Percentiles rank a stretch among this genome's conserved stretches.
Conservation (phyloP, 2,113 vertebrate genomes). For the Columba janthina region DNA sequence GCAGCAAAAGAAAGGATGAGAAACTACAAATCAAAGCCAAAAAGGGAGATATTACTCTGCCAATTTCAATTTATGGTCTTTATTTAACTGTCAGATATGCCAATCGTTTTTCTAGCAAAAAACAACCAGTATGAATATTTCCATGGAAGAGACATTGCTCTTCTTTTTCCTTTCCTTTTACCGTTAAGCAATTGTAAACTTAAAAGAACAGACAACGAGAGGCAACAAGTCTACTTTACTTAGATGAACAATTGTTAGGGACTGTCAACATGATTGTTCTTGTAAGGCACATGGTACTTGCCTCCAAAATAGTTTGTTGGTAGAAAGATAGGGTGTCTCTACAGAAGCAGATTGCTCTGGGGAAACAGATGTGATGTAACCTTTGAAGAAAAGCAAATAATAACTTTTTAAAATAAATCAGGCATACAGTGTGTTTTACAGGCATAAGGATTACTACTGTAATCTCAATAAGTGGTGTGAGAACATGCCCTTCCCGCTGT, state of each 20-base stretch:
- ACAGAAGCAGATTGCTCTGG: neutral
- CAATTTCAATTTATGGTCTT: neutral
- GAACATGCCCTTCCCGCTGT: neutral
- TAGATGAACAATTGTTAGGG: neutral
- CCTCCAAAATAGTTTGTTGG: neutral
- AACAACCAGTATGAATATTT: neutral
- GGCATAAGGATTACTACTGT: neutral
- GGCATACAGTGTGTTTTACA: neutral
- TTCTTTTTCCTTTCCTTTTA: neutral
- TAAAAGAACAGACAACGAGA: neutral
- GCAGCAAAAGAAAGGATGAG: neutral
- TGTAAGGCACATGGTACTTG: neutral
- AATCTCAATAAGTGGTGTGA: neutral
- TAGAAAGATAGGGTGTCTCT: neutral
- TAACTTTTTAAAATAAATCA: neutral
- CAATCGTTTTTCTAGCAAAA: neutral
- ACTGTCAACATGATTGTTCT: neutral
- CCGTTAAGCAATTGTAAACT: neutral
- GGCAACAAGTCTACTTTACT: neutral
- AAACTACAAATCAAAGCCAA: neutral
- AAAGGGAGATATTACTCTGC: neutral
- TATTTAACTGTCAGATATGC: neutral
- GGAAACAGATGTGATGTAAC: no score
- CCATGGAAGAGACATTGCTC: neutral
- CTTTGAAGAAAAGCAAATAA: neutral